Percentiles rank a stretch among this genome's conserved stretches.
Evolutionary conservation across 2,888 invertebrate species (phyloP).

Genomic region (Portevinia maculata): DNA sequence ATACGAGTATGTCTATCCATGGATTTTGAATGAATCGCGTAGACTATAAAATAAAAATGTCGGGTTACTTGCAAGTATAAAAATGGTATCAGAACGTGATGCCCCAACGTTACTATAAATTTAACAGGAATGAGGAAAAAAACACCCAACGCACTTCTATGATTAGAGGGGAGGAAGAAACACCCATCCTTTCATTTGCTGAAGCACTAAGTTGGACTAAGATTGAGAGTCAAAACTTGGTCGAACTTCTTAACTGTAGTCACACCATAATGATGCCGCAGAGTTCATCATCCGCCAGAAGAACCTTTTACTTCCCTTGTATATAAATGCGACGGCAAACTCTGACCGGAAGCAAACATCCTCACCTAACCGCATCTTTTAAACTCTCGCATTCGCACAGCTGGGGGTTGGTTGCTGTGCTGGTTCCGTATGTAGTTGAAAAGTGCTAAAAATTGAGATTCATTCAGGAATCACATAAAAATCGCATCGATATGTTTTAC

Average conservation of each 20-base stretch:
- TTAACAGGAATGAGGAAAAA: slow-evolving; percentile 16
- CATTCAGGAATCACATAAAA: slow-evolving; percentile 75
- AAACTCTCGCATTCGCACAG: slow-evolving; percentile 56
- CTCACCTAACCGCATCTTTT: slow-evolving; percentile 53
- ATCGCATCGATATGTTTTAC: slow-evolving; percentile 75
- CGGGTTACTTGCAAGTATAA: slow-evolving; percentile 48
- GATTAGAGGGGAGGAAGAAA: slow-evolving; percentile 36
- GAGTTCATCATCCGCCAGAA: slow-evolving; percentile 37
- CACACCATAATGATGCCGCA: slow-evolving; percentile 45
- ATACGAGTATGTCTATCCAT: slow-evolving; percentile 51
- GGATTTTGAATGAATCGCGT: slow-evolving; percentile 66
- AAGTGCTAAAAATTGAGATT: slow-evolving; percentile 74
- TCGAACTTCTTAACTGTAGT: slow-evolving; percentile 41
- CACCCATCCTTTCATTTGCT: slow-evolving; percentile 7
- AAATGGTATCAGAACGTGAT: slow-evolving; percentile 74
- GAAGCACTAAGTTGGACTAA: background rate
- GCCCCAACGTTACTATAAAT: slow-evolving; percentile 65
- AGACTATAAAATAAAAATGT: slow-evolving; percentile 38
- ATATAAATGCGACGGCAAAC: slow-evolving; percentile 26
- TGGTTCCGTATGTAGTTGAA: slow-evolving; percentile 11
- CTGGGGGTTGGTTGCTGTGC: background rate
- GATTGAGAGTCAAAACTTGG: slow-evolving; percentile 40
- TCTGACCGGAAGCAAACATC: slow-evolving; percentile 33
- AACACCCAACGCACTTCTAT: slow-evolving; percentile 63
- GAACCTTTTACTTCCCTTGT: background rate